Conservation (phyloP, 2,888 invertebrate genomes). For the Ypsolopha sequella region DNA sequence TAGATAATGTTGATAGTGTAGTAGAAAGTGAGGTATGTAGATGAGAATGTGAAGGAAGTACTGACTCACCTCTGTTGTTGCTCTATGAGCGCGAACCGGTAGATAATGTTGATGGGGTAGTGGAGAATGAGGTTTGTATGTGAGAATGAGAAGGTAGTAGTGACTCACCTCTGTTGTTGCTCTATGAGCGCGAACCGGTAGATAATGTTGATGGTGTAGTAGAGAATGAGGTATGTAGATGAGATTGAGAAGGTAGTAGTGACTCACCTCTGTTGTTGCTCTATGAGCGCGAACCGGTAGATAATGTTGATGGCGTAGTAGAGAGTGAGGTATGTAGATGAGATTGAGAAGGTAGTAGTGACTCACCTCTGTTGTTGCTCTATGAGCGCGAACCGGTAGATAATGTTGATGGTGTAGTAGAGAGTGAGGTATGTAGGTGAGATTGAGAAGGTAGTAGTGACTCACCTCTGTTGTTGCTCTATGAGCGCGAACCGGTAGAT, state of each 20-base stretch:
- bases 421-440: conserved; percentile 88
- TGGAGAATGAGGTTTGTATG: too few relatives aligned
- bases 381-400: conserved; percentile 87
- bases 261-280: conserved; percentile 83
- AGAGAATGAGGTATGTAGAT: conserved; percentile 88
- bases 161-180: too few relatives aligned
- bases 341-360: conserved; percentile 36
- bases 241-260: conserved; percentile 38
- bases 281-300: conserved; percentile 86
- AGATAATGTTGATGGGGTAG: conserved; percentile 89
- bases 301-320: conserved; percentile 90
- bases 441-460: conserved; percentile 38
- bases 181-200: too few relatives aligned
- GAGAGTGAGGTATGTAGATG: conserved; percentile 86
- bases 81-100: conserved; percentile 85
- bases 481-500: conserved; percentile 87
- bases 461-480: conserved; percentile 84
- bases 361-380: conserved; percentile 84
- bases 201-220: conserved; percentile 78
- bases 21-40: conserved; percentile 88
- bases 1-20: conserved; percentile 90
- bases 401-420: conserved; percentile 88
- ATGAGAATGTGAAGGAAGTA: background rate
- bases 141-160: too few relatives aligned
- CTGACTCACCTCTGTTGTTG: conserved; percentile 81